Base-by-base conservation (phyloP, 2,888 invertebrate species). In the Habrosyne pyritoides region DNA sequence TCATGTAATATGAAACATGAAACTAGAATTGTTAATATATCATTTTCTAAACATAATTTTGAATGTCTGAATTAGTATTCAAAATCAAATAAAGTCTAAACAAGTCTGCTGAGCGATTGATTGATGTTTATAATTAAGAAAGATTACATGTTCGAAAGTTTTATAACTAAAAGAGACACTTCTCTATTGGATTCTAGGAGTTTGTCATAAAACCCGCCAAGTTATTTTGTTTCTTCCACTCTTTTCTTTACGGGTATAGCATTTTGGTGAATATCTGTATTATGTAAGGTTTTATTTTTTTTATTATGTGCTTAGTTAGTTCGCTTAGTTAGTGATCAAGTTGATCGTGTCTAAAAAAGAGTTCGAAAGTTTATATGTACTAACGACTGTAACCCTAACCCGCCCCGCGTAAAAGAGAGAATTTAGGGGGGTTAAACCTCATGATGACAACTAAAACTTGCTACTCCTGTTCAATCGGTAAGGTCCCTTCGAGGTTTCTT, bases 81-180 rank as follows among this genome's bases (percentile, higher is more conserved):
- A 18, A 49, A 26, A 26, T 28, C 2, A 49, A 49, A 49, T 24
- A 48, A 24, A 48, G 48, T 48, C 26, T 48, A 24, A 21, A 21
- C 46, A 18, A 46, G 21, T 46, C 10, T 12, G 21, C 21, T 10
- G 18, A 26, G 14, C 8, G 12, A 26, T 49, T 28, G 49, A 49
- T 49, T 49, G 24, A 49, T 49, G 49, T 49, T 24, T 5, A 49
- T 49, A 26, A 49, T 49, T 49, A 14, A 26, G 10, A 49, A 7
- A 49, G 18, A 28, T 49, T 49, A 26, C n/a, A 26, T n/a, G 26
- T 28, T 49, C 24, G 49, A 49, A 49, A 49, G 49, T 49, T 49
- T 49, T 28, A 49, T 26, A 49, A 49, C 26, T 24, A 7, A n/a
- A n/a, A n/a, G 26, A 22, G 26, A 28, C n/a, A 26, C 7, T 49